phyloP scores from a whole-genome alignment of 2,113 vertebrate genomes.

The Sander vitreus region DNA sequence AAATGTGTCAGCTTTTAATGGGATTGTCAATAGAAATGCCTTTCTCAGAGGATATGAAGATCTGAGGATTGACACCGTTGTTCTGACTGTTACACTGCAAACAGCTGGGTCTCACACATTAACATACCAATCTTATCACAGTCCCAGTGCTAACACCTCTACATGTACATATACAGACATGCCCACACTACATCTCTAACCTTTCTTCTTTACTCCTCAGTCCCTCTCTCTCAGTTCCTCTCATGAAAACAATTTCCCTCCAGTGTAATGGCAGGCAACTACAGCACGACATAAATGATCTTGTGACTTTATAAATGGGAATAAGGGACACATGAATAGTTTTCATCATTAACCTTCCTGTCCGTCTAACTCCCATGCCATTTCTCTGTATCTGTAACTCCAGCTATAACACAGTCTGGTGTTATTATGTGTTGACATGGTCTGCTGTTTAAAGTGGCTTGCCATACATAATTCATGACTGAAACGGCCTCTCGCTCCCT shows the following conservation, averaged over 20 bases:
- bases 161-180: neutral
- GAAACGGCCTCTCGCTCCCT: slow-evolving; percentile 66
- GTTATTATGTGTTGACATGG: slow-evolving; percentile 80
- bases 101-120: slow-evolving; percentile 60
- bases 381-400: slow-evolving; percentile 57
- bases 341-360: slow-evolving; percentile 46
- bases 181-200: slow-evolving; percentile 11
- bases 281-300: slow-evolving; percentile 26
- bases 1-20: slow-evolving; percentile 79
- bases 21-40: slow-evolving; percentile 72
- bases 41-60: slow-evolving; percentile 66
- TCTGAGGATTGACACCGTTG: slow-evolving; percentile 75
- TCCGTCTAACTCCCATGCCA: slow-evolving; percentile 36
- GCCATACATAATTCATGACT: slow-evolving; percentile 84
- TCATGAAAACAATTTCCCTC: slow-evolving; percentile 20
- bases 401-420: slow-evolving; percentile 55
- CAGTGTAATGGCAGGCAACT: slow-evolving; percentile 17
- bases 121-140: slow-evolving; percentile 49
- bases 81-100: slow-evolving; percentile 62
- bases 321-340: slow-evolving; percentile 41
- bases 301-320: slow-evolving; percentile 30
- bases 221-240: slow-evolving; percentile 10
- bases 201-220: slow-evolving; percentile 10
- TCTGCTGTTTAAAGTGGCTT: slow-evolving; percentile 80
- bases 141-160: slow-evolving; percentile 16